A percentile compares a stretch with the other conserved stretches of the same genome.
phyloP scores from a whole-genome alignment of 2,888 invertebrate species.

The Drosophila emarginata region DNA sequence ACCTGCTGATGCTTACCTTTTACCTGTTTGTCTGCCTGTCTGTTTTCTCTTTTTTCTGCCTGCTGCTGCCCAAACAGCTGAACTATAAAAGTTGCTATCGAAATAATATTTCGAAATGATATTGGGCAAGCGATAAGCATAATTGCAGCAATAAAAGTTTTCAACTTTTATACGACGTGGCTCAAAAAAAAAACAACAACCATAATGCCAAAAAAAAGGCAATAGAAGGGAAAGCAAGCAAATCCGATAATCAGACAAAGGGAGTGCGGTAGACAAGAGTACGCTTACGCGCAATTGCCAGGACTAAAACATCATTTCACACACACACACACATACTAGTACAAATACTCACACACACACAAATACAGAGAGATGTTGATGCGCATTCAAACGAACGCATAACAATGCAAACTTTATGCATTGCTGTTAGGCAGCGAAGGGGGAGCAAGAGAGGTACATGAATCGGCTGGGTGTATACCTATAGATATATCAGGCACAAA shows the following conservation, averaged over 20 bases:
- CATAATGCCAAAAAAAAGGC: neutral
- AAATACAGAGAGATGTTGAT: slow-evolving; percentile 40
- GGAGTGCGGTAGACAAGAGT: slow-evolving; percentile 28
- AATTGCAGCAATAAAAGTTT: slow-evolving; percentile 82
- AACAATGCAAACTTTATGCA: slow-evolving; percentile 78
- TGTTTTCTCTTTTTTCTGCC: slow-evolving; percentile 5
- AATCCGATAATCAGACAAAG: slow-evolving; percentile 8
- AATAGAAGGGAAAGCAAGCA: slow-evolving; percentile 4
- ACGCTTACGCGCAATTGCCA: slow-evolving; percentile 62
- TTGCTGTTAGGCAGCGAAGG: slow-evolving; percentile 24
- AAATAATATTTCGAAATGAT: slow-evolving; percentile 78
- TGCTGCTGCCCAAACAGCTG: slow-evolving; percentile 10
- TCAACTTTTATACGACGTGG: slow-evolving; percentile 76
- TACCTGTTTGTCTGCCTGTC: slow-evolving; percentile 25
- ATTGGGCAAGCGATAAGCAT: slow-evolving; percentile 79
- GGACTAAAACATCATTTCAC: slow-evolving; percentile 46
- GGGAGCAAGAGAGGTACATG: slow-evolving; percentile 13
- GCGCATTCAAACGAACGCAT: slow-evolving; percentile 67
- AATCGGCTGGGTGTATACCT: slow-evolving; percentile 38
- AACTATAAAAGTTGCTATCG: slow-evolving; percentile 61
- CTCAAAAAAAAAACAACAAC: slow-evolving; percentile 27
- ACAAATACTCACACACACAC: neutral
- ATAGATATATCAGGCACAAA: slow-evolving; percentile 5
- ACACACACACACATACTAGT: slow-evolving; percentile 15
- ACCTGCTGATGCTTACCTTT: slow-evolving; percentile 43